Base-by-base conservation (phyloP, 2,797 vertebrate species). In the Gallinago solitaria region DNA sequence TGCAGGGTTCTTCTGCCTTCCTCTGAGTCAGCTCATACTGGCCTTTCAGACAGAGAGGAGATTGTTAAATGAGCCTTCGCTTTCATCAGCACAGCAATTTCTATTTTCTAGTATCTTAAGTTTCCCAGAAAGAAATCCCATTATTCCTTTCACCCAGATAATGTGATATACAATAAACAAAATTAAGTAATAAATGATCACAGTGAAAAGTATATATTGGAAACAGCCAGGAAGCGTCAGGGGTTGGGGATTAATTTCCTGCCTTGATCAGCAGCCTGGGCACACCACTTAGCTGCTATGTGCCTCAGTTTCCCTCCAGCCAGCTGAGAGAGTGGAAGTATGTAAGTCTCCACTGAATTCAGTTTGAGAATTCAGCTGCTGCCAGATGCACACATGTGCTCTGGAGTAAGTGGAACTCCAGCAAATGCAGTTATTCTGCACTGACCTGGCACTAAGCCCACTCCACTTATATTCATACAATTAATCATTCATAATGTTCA, bases 281-380 rank as follows among this genome's bases (percentile, higher is more conserved):
- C 39, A 59, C 35, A 19, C n/a, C 48, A 12, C 7, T 50, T 2
- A 8, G 43, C 48, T 41, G 15, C 24, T 61, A 14, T 9, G 1
- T 39, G 80, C 73, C 89, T 93, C 83, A 59, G 89, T 88, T 95
- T 94, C 86, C 75, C 91, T 35, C 69, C 21, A 67, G 51, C 20
- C 73, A 54, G 27, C 30, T 3, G 13, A 63, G 70, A 41, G 33
- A n/a, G 53, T 23, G 45, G 35, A 89, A 19, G 24, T 17, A 27
- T 21, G 2, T 1, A 23, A 5, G 30, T 35, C 11, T 65, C 21
- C 27, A 11, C 0, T 9, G 25, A 69, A 27, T 47, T 65, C 77
- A 41, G 67, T 1, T 16, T 32, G 25, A 51, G 51, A 53, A 53
- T 53, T 53, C 51, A 71, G 35, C 30, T 43, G 33, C 43, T 57